phyloP scores from a whole-genome alignment of 2,797 vertebrate genomes.

The Enteromius afrohamiltoni region DNA sequence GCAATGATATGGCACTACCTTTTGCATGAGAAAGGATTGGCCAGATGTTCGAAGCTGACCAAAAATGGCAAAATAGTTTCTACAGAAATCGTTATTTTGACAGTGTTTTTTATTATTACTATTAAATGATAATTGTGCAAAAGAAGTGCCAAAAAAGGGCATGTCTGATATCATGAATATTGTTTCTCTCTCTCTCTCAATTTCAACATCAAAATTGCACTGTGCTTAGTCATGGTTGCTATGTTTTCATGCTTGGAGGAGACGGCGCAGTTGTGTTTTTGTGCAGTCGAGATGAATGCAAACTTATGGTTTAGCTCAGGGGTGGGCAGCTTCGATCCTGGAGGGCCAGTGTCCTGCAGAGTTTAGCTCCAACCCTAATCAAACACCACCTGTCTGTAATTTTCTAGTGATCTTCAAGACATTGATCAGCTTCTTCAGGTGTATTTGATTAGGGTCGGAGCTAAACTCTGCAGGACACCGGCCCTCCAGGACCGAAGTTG shows the following conservation, averaged over 20 bases:
- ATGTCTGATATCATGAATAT: constrained; percentile 43
- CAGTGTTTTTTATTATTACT: constrained; percentile 21
- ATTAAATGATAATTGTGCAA: neutral
- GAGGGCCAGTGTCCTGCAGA: too few relatives aligned
- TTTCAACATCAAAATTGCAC: constrained; percentile 44
- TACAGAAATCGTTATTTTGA: constrained; percentile 38
- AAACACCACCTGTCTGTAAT: too few relatives aligned
- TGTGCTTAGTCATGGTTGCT: constrained; percentile 58
- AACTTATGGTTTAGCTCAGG: constrained; percentile 64
- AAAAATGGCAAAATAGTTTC: constrained; percentile 42
- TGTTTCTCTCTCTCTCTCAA: constrained; percentile 45
- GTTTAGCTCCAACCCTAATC: too few relatives aligned
- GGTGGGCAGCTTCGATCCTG: too few relatives aligned
- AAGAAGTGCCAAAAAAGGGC: constrained; percentile 49
- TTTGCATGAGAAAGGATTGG: constrained; percentile 41
- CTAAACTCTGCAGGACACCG: too few relatives aligned
- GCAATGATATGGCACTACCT: constrained; percentile 39
- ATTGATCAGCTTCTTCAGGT: too few relatives aligned
- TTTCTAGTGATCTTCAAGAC: too few relatives aligned
- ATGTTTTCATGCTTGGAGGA: constrained; percentile 56
- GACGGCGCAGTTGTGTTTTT: constrained; percentile 60
- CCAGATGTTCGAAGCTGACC: constrained; percentile 29
- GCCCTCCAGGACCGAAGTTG: too few relatives aligned
- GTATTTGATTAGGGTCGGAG: too few relatives aligned
- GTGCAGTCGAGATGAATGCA: constrained; percentile 72